A percentile compares a stretch with the other conserved stretches of the same genome.
phyloP scores from a whole-genome alignment of 2,113 vertebrate genomes.

The Abramis brama region DNA sequence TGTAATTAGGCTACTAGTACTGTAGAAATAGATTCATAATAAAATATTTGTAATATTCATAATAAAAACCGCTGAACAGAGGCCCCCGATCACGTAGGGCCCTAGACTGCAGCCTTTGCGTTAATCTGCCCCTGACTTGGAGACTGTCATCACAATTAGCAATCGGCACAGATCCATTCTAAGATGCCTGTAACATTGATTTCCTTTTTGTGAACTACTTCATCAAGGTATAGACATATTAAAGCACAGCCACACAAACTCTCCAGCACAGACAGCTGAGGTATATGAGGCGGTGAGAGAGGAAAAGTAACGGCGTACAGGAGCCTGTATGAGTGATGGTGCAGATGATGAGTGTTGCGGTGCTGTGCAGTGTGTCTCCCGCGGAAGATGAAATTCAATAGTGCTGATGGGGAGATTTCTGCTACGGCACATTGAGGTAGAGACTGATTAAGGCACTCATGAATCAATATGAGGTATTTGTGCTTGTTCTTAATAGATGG shows the following conservation, averaged over 20 bases:
- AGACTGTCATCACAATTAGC: conserved; percentile 5
- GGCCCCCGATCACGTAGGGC: no score
- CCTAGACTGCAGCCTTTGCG: no score
- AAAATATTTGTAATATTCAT: no score
- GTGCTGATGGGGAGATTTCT: conserved; percentile 36
- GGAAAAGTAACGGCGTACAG: background rate
- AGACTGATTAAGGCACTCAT: background rate
- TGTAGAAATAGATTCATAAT: no score
- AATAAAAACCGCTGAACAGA: no score
- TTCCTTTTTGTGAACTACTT: conserved; percentile 6
- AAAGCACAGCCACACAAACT: conserved; percentile 4
- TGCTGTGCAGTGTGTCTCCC: background rate
- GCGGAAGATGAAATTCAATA: conserved; percentile 33
- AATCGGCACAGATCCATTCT: conserved; percentile 27
- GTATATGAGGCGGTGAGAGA: background rate
- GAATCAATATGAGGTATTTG: conserved; percentile 25
- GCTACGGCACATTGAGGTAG: conserved; percentile 25
- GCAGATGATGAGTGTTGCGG: background rate
- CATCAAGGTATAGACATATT: background rate
- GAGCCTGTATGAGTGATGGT: background rate
- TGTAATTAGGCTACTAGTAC: no score
- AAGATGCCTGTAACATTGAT: conserved; percentile 17
- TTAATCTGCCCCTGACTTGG: no score
- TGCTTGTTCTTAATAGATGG: conserved; percentile 24
- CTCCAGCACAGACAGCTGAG: background rate